Evolutionary conservation across 1,140 invertebrate species (phyloP).

Genomic region (Tetragnatha versicolor): DNA sequence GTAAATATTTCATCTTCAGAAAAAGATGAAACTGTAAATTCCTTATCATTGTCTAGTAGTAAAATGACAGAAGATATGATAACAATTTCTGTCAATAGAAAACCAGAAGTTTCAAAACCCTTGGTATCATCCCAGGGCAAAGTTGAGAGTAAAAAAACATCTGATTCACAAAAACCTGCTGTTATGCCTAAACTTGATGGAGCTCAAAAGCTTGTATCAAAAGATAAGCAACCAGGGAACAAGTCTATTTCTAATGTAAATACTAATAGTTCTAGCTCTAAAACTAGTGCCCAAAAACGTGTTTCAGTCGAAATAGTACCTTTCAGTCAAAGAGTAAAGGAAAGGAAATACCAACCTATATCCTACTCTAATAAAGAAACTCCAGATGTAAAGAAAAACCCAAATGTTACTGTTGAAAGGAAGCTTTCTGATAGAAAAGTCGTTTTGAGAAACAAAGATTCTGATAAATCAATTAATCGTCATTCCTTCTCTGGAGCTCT

Average conservation of each 20-base stretch:
- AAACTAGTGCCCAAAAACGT: conserved; percentile 48
- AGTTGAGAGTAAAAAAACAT: background rate
- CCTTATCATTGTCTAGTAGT: conserved; percentile 26
- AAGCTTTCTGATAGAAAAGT: conserved; percentile 40
- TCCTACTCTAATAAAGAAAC: conserved; percentile 29
- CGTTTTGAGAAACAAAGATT: conserved; percentile 31
- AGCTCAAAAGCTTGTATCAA: background rate
- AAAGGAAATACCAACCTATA: conserved; percentile 47
- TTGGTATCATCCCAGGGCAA: background rate
- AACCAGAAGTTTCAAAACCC: conserved; percentile 8
- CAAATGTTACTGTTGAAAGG: conserved; percentile 16
- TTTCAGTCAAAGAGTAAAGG: conserved; percentile 56
- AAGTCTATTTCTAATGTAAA: conserved; percentile 4
- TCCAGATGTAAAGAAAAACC: conserved; percentile 22
- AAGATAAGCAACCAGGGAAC: conserved; percentile 17
- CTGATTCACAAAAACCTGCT: background rate
- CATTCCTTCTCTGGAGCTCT: conserved; percentile 44
- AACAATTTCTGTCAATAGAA: conserved; percentile 48
- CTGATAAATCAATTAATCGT: conserved; percentile 31
- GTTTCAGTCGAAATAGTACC: conserved; percentile 57
- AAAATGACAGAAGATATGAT: conserved; percentile 48
- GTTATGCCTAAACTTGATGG: background rate
- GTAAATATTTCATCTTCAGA: conserved; percentile 21
- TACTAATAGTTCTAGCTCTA: background rate
- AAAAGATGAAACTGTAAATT: conserved; percentile 25